phyloP scores from a whole-genome alignment of 2,113 vertebrate genomes.

The Percina caprodes region DNA sequence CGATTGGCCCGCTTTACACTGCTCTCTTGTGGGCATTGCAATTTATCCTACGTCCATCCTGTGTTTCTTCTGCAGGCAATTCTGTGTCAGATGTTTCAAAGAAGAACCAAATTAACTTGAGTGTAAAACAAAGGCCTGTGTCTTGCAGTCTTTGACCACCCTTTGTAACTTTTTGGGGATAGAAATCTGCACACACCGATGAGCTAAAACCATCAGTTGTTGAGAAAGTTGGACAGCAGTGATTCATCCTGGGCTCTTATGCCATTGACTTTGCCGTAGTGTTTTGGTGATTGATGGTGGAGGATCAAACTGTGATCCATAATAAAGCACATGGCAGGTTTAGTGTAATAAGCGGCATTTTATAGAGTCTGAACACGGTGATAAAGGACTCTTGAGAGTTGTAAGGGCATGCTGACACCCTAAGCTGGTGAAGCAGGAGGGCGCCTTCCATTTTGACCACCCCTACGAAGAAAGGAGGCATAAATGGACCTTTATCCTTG shows the following conservation, averaged over 20 bases:
- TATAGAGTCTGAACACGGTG: conserved; percentile 68
- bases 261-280: conserved; percentile 48
- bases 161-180: not conserved
- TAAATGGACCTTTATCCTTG: conserved; percentile 34
- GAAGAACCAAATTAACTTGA: conserved; percentile 33
- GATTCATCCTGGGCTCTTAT: conserved; percentile 42
- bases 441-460: conserved; percentile 30
- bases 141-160: not conserved
- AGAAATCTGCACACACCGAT: not conserved
- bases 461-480: not conserved
- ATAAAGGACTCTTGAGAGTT: conserved; percentile 64
- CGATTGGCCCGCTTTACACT: conserved; percentile 52
- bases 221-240: conserved; percentile 28
- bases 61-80: conserved; percentile 11
- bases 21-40: conserved; percentile 44
- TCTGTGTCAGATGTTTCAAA: conserved; percentile 33
- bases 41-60: conserved; percentile 45
- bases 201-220: conserved; percentile 1
- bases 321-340: conserved; percentile 70
- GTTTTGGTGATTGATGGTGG: conserved; percentile 59
- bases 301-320: conserved; percentile 59
- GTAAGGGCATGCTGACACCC: conserved; percentile 60
- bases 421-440: conserved; percentile 44
- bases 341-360: conserved; percentile 73
- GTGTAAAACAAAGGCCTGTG: conserved; percentile 6